Evolutionary conservation across 2,888 invertebrate species (phyloP).

Genomic region (Caenorhabditis uteleia): DNA sequence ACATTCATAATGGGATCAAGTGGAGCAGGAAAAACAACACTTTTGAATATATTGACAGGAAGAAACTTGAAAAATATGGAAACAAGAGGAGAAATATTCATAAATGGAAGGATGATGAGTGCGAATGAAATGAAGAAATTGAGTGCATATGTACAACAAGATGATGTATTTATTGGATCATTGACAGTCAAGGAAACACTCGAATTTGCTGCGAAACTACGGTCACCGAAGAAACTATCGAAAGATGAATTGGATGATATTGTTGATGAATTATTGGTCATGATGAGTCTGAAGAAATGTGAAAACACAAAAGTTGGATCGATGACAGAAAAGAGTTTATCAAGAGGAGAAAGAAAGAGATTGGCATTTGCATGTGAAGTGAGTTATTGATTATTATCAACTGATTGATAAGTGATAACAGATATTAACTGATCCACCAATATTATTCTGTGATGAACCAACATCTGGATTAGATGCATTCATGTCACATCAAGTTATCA

Average conservation of each 20-base stretch:
- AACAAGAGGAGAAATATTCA: constrained; percentile 41
- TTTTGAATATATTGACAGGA: constrained; percentile 83
- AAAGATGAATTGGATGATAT: constrained; percentile 50
- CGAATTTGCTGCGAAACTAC: constrained; percentile 77
- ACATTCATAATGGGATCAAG: constrained; percentile 71
- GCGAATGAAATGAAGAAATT: constrained; percentile 74
- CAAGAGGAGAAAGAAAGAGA: constrained; percentile 93
- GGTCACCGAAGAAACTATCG: constrained; percentile 24
- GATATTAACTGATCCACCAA: constrained; percentile 49
- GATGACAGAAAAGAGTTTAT: constrained; percentile 80
- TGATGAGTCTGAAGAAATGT: constrained; percentile 38
- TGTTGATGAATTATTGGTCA: constrained; percentile 33
- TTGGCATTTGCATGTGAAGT: constrained; percentile 92
- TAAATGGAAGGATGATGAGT: constrained; percentile 37
- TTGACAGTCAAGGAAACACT: constrained; percentile 86
- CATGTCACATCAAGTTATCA: constrained; percentile 49
- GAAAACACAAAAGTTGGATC: constrained; percentile 41
- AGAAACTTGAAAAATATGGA: constrained; percentile 70
- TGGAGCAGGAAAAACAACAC: constrained; percentile 87
- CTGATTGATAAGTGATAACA: neutral
- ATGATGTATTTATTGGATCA: constrained; percentile 84
- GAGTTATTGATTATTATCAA: too few relatives aligned
- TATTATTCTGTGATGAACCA: constrained; percentile 55
- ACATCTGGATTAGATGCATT: constrained; percentile 52
- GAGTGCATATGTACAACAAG: constrained; percentile 88